Conservation (phyloP, 2,113 vertebrate genomes). For the Epinephelus lanceolatus region DNA sequence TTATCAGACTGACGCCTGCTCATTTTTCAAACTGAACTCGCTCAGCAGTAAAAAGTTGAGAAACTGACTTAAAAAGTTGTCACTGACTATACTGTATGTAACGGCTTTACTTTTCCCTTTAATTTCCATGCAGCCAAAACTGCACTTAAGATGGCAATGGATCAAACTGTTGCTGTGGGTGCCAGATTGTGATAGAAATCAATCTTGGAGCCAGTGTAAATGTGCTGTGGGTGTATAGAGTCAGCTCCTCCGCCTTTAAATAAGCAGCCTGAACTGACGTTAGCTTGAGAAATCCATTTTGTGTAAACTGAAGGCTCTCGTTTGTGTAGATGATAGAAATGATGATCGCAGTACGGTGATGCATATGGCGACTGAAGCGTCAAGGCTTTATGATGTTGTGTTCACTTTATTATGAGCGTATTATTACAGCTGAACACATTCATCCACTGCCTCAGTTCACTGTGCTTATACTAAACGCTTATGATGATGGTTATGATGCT, state of each 20-base stretch:
- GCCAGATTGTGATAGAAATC: conserved; percentile 24
- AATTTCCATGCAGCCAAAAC: conserved; percentile 4
- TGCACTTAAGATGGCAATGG: not conserved
- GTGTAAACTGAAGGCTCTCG: not conserved
- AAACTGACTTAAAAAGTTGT: not conserved
- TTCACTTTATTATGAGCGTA: conserved; percentile 28
- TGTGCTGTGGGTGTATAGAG: not conserved
- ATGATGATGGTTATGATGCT: conserved; percentile 32
- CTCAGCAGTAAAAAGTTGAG: not conserved
- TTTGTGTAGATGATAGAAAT: conserved; percentile 9
- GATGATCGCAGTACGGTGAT: not conserved
- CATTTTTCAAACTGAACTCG: not conserved
- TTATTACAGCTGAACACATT: conserved; percentile 31
- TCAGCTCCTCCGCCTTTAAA: conserved; percentile 8
- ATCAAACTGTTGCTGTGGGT: not conserved
- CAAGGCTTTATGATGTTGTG: conserved; percentile 2
- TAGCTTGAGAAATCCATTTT: not conserved
- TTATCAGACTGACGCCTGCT: not conserved
- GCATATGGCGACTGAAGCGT: not conserved
- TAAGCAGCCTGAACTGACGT: not conserved
- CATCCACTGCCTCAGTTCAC: conserved; percentile 27
- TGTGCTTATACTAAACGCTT: conserved; percentile 37
- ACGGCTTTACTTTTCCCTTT: not conserved
- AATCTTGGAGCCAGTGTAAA: not conserved
- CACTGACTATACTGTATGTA: not conserved